Conservation (phyloP, 2,888 invertebrate genomes). For the Cheilosia vernalis region DNA sequence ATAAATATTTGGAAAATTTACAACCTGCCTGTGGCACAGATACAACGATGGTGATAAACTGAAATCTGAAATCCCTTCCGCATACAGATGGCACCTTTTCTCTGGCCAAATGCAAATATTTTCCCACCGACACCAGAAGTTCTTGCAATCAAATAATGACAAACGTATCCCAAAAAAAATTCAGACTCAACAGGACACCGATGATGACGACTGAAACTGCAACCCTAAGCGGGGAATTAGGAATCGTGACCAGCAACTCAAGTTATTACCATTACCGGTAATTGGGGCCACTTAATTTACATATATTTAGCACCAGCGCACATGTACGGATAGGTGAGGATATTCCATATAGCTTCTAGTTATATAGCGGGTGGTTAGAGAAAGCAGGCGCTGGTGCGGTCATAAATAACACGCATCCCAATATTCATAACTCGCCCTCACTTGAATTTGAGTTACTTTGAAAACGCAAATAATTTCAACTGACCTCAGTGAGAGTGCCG, state of each 20-base stretch:
- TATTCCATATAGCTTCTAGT: no score
- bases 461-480: slow-evolving; percentile 48
- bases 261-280: slow-evolving; percentile 60
- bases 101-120: slow-evolving; percentile 1
- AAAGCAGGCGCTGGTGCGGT: slow-evolving; percentile 26
- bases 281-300: slow-evolving; percentile 72
- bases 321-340: not conserved
- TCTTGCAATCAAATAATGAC: not conserved
- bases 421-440: slow-evolving; percentile 56
- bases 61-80: slow-evolving; percentile 32
- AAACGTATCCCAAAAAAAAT: not conserved
- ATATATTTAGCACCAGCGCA: slow-evolving; percentile 55
- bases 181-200: slow-evolving; percentile 24
- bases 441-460: slow-evolving; percentile 47
- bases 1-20: slow-evolving; percentile 55
- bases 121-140: not conserved
- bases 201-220: not conserved
- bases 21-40: slow-evolving; percentile 36
- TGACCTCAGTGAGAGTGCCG: not conserved
- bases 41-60: slow-evolving; percentile 42
- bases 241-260: slow-evolving; percentile 56
- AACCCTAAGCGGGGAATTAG: no score
- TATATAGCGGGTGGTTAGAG: not conserved
- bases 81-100: slow-evolving; percentile 1
- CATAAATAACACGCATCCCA: slow-evolving; percentile 70